Conservation (phyloP, 1,140 invertebrate species). For the Drosophila nigrodunni region DNA sequence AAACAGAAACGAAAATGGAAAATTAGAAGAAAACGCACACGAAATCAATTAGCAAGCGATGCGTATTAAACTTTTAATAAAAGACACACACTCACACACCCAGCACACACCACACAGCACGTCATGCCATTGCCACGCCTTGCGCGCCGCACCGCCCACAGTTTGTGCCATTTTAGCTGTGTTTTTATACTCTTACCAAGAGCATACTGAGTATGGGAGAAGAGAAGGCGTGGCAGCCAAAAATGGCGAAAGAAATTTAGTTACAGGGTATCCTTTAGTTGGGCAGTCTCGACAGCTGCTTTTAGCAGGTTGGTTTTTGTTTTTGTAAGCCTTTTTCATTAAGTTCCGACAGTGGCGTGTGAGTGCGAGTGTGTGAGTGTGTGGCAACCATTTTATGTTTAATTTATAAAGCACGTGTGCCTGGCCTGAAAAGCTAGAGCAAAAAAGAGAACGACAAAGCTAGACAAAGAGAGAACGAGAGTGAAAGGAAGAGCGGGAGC, state of each 20-base stretch:
- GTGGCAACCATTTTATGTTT: conserved; percentile 75
- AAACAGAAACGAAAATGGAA: conserved; percentile 64
- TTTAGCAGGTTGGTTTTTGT: conserved; percentile 14
- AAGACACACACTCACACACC: conserved; percentile 10
- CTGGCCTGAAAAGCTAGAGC: conserved; percentile 20
- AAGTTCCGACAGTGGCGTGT: conserved; percentile 38
- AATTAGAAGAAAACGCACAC: conserved; percentile 4
- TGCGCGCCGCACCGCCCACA: not conserved
- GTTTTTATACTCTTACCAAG: conserved; percentile 13
- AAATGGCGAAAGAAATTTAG: no score
- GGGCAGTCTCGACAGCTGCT: no score
- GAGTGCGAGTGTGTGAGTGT: conserved; percentile 47
- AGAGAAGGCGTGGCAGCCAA: no score
- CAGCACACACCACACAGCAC: not conserved
- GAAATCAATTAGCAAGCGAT: conserved; percentile 70
- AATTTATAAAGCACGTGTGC: conserved; percentile 74
- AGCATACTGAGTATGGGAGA: no score
- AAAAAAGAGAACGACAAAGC: not conserved
- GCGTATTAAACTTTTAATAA: conserved; percentile 68
- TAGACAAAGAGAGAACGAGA: conserved; percentile 1
- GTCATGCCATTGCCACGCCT: conserved; percentile 3
- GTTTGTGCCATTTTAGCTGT: conserved; percentile 18
- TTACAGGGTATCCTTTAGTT: no score
- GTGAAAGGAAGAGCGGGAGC: not conserved
- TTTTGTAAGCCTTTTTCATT: conserved; percentile 68